Evolutionary conservation across 2,888 invertebrate species (phyloP).

Genomic region (Sesamia inferens): DNA sequence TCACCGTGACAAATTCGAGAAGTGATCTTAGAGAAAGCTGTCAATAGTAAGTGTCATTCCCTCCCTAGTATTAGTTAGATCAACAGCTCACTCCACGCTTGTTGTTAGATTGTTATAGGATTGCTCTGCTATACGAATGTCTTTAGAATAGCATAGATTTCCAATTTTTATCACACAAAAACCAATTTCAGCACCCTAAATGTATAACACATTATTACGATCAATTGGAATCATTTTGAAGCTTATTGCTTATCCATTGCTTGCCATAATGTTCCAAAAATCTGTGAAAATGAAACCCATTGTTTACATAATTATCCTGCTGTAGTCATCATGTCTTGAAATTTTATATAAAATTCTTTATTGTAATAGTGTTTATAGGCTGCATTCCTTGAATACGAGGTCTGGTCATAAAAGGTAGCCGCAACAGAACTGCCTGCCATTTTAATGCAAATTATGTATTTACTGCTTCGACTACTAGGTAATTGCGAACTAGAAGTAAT

Average conservation of each 20-base stretch:
- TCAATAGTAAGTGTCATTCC: too few species aligned
- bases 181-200: background rate
- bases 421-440: constrained; percentile 17
- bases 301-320: too few species aligned
- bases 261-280: too few species aligned
- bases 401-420: constrained; percentile 21
- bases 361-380: constrained; percentile 3
- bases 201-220: too few species aligned
- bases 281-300: too few species aligned
- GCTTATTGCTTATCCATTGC: too few species aligned
- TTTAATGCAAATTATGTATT: constrained; percentile 43
- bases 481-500: constrained; percentile 46
- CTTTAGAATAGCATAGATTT: background rate
- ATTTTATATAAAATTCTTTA: constrained; percentile 10
- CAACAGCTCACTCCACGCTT: too few species aligned
- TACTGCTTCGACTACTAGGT: constrained; percentile 33
- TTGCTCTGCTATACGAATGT: background rate
- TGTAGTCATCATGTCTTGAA: background rate
- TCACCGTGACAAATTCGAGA: too few species aligned
- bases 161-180: background rate
- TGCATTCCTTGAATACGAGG: constrained; percentile 8
- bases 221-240: too few species aligned
- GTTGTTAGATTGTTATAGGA: too few species aligned
- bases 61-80: too few species aligned
- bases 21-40: too few species aligned